phyloP scores from a whole-genome alignment of 2,797 vertebrate species.

The Oryzias dopingdopingensis region DNA sequence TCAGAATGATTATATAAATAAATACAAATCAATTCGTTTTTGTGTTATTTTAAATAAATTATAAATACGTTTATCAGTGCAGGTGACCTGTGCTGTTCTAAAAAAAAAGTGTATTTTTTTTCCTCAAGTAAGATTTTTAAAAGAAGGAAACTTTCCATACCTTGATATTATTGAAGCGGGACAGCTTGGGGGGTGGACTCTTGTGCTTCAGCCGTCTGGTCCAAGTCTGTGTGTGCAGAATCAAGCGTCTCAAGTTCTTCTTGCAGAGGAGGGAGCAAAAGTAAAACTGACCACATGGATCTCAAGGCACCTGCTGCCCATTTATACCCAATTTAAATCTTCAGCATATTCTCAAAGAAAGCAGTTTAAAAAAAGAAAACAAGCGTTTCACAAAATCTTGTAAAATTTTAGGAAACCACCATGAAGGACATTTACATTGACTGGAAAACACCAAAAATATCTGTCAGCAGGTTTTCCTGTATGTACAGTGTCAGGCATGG shows the following conservation, averaged over 20 bases:
- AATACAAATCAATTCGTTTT: too few relatives aligned
- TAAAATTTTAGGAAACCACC: constrained; percentile 12
- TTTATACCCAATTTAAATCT: constrained; percentile 64
- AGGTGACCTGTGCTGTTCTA: too few relatives aligned
- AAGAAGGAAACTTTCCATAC: constrained; percentile 36
- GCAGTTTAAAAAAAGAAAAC: too few relatives aligned
- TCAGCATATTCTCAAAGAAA: constrained; percentile 50
- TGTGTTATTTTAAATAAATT: too few relatives aligned
- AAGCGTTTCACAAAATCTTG: background rate
- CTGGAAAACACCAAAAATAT: constrained; percentile 33
- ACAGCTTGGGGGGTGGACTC: constrained; percentile 41
- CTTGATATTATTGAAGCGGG: constrained; percentile 44
- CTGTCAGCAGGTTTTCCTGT: constrained; percentile 46
- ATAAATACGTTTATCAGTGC: too few relatives aligned
- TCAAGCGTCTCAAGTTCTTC: constrained; percentile 67
- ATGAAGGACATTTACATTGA: constrained; percentile 28
- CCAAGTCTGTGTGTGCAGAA: constrained; percentile 62
- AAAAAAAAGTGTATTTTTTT: too few relatives aligned
- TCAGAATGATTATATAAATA: too few relatives aligned
- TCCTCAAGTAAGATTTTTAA: background rate
- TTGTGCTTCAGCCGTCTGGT: constrained; percentile 54
- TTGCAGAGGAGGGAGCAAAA: constrained; percentile 86
- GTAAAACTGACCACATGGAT: constrained; percentile 72
- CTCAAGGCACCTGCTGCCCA: constrained; percentile 64
- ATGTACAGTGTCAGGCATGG: constrained; percentile 54